Evolutionary conservation across 2,797 vertebrate species (phyloP), one percentile per base, ranked within the genome.

Genomic region (Enteromius trimaculatus): DNA sequence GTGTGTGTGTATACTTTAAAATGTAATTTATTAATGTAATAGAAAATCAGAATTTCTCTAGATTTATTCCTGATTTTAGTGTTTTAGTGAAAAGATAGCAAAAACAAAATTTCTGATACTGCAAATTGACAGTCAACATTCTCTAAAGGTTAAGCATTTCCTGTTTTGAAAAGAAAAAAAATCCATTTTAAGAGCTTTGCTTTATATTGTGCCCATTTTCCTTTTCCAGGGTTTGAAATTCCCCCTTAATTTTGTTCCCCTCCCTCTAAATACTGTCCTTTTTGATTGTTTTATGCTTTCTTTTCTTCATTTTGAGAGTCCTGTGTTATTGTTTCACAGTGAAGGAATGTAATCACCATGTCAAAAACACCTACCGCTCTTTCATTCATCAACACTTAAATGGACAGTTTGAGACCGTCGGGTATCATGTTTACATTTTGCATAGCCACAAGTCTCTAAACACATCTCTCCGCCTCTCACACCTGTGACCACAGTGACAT

Each of bases 271-370:
- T 29, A 26, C 26, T 37, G 10, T n/a, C 26, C 14, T 51, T 65
- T 78, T 81, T 74, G 26, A 51, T 72, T 19, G 68, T 72, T 64
- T 65, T 26, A 51, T 64, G 14, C 14, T 72, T 62, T 21, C n/a
- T 39, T 60, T 72, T 72, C 55, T 81, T 65, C 14, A 10, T 29
- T 72, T 74, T 31, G 42, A 47, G 42, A 72, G 26, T 23, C 39
- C 37, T 42, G 53, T 62, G 39, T n/a, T 26, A 60, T 81, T 37
- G 68, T 71, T 81, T 81, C 19, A 34, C 53, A 13, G 53, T 34
- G 31, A 74, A 81, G 26, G 29, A 81, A 37, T 74, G 68, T 62
- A 71, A 81, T 81, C 79, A 72, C 19, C 53, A 34, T 44, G 69
- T 81, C 80, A 64, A 49, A 17, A 74, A 39, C 58, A 10, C 80